Evolutionary conservation across 1,140 invertebrate genomes (phyloP).

Genomic region (Leptestheria dahalacensis): DNA sequence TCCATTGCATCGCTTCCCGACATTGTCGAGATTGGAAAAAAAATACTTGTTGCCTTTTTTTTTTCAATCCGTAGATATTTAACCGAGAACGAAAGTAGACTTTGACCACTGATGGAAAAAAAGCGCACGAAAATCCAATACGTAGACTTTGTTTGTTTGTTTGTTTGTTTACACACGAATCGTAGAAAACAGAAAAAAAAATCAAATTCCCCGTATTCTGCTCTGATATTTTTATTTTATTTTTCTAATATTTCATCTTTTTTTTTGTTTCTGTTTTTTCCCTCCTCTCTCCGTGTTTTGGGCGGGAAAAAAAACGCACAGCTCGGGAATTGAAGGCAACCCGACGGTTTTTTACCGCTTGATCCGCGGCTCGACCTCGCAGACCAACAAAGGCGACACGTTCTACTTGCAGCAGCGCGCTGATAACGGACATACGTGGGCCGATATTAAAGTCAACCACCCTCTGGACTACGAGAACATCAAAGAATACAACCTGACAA

Average conservation of each 20-base stretch:
- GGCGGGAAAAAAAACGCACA: slow-evolving; percentile 33
- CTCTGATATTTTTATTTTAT: not conserved
- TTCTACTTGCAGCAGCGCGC: slow-evolving; percentile 85
- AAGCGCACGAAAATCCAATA: too few species aligned
- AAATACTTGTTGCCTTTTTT: too few species aligned
- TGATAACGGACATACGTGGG: slow-evolving; percentile 80
- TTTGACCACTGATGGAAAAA: too few species aligned
- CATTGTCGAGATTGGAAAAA: too few species aligned
- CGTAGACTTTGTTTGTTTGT: too few species aligned
- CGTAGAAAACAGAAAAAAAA: not conserved
- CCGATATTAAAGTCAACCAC: slow-evolving; percentile 90
- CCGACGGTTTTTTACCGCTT: slow-evolving; percentile 85
- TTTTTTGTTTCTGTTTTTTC: not conserved
- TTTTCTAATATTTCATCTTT: not conserved
- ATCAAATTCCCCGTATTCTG: not conserved
- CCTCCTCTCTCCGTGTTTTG: not conserved
- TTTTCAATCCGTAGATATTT: too few species aligned
- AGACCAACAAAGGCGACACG: slow-evolving; percentile 88
- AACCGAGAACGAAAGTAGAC: too few species aligned
- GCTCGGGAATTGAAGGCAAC: slow-evolving; percentile 89
- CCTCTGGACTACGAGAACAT: slow-evolving; percentile 87
- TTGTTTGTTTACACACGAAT: too few species aligned
- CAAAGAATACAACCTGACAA: slow-evolving; percentile 88
- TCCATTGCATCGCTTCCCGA: too few species aligned
- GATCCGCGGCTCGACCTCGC: slow-evolving; percentile 84